Evolutionary conservation across 2,113 vertebrate genomes (phyloP).

Genomic region (Gymnobelideus leadbeateri): DNA sequence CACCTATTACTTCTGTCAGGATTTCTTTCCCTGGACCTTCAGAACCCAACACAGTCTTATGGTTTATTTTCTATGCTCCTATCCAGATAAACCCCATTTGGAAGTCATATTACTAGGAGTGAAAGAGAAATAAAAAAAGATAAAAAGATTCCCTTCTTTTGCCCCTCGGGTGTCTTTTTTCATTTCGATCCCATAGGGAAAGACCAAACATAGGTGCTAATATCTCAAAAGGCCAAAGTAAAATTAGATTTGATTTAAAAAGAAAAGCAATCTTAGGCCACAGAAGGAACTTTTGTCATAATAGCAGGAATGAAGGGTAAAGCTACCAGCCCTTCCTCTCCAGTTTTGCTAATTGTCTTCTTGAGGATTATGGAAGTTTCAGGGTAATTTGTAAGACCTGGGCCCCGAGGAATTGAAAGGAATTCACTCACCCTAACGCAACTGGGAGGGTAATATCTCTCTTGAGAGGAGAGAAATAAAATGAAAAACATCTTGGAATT

Average conservation of each 20-base stretch:
- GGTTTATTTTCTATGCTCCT: neutral
- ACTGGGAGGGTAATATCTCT: neutral
- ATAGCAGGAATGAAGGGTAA: neutral
- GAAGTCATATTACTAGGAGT: neutral
- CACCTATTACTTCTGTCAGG: neutral
- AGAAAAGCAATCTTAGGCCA: neutral
- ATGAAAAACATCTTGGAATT: neutral
- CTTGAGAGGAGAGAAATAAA: neutral
- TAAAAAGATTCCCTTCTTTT: neutral
- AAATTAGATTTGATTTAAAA: neutral
- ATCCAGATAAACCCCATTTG: neutral
- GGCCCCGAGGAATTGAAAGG: neutral
- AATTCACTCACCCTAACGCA: neutral
- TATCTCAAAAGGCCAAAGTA: neutral
- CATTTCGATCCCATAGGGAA: neutral
- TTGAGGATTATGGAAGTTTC: neutral
- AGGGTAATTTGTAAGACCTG: neutral
- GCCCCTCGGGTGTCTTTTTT: neutral
- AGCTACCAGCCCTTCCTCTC: neutral
- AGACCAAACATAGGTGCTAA: neutral
- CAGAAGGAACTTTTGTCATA: neutral
- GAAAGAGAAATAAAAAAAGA: neutral
- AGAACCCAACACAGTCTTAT: neutral
- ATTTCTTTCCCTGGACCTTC: neutral
- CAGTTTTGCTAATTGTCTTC: neutral